Base-by-base conservation (phyloP, 23 tunicate species). In the Aplidium turbinatum region DNA sequence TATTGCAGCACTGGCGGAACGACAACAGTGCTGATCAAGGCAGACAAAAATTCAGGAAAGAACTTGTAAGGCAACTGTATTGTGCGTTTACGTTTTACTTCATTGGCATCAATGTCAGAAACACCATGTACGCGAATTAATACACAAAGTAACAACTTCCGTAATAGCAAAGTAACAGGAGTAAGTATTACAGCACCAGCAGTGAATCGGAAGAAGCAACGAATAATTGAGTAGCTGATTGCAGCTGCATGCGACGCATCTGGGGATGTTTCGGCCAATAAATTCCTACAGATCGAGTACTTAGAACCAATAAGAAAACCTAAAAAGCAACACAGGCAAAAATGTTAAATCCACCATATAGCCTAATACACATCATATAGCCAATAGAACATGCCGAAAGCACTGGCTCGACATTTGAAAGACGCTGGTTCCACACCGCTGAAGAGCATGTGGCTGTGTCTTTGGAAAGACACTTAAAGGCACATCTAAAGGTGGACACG, bases 31-130 rank as follows among this genome's bases (percentile, higher is more conserved):
- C 94, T 47, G 18, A 80, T 7, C 3, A 63, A 52, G 30, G 78
- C 85, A 29, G 94, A 72, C 7, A 80, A 22, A 13, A 65, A 53
- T 11, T 75, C 27, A 7, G 82, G 46, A 13, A 79, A 32, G 66
- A 69, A 87, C 70, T 87, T 87, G 35, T 87, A 87, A 11, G 86
- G 86, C 5, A 87, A 50, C 35, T 87, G 86, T 0, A 87, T 82
- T 19, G 29, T 9, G 11, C 72, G 50, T 28, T 52, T 34, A 38
- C 35, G 66, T 46, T 87, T 87, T 23, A 82, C 82, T 28, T 28
- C 72, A 28, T 47, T 52, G 9, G 47, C 67, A 39, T 48, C 47
- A 7, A 72, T 40, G 39, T 31, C 47, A 2, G 69, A 23, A 21
- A 45, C 58, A 4, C 85, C 70, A 31, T 54, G 61, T 2, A 73